Percentiles rank a stretch among this genome's conserved stretches.
phyloP scores from a whole-genome alignment of 2,888 invertebrate species.

The Monopis laevigella region DNA sequence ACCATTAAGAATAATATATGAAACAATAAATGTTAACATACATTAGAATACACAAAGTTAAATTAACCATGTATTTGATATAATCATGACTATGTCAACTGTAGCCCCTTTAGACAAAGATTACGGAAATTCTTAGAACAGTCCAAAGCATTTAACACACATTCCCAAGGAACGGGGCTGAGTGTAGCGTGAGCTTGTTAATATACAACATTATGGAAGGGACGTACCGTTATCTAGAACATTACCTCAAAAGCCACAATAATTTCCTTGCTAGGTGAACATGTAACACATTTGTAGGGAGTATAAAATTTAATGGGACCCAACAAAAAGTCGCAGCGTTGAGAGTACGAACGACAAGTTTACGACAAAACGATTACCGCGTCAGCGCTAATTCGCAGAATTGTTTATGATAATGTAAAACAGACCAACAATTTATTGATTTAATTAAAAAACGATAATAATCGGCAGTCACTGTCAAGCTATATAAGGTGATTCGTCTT shows the following conservation, averaged over 20 bases:
- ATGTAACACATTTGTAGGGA: slow-evolving; percentile 4
- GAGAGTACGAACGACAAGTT: not conserved
- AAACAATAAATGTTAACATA: no score
- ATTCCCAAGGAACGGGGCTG: slow-evolving; percentile 36
- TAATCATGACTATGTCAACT: not conserved
- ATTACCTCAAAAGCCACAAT: slow-evolving; percentile 2
- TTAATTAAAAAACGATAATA: slow-evolving; percentile 48
- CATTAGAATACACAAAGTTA: not conserved
- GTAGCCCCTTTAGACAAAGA: slow-evolving; percentile 7
- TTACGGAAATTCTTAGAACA: slow-evolving; percentile 31
- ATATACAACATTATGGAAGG: slow-evolving; percentile 13
- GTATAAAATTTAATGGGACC: slow-evolving; percentile 1
- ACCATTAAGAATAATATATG: no score
- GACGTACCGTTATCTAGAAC: slow-evolving; percentile 9
- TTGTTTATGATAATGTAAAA: slow-evolving; percentile 10
- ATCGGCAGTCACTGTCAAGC: slow-evolving; percentile 33
- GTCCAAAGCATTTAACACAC: slow-evolving; percentile 36
- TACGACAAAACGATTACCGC: slow-evolving; percentile 6
- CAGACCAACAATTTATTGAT: slow-evolving; percentile 10
- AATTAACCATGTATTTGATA: slow-evolving; percentile 3
- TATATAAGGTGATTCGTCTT: slow-evolving; percentile 39
- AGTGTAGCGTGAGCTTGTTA: slow-evolving; percentile 23
- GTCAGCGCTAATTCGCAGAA: slow-evolving; percentile 11
- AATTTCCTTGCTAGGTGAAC: slow-evolving; percentile 4
- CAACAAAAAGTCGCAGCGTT: no score